Evolutionary conservation across 2,797 vertebrate genomes (phyloP).

Genomic region (Pangasius macronema): DNA sequence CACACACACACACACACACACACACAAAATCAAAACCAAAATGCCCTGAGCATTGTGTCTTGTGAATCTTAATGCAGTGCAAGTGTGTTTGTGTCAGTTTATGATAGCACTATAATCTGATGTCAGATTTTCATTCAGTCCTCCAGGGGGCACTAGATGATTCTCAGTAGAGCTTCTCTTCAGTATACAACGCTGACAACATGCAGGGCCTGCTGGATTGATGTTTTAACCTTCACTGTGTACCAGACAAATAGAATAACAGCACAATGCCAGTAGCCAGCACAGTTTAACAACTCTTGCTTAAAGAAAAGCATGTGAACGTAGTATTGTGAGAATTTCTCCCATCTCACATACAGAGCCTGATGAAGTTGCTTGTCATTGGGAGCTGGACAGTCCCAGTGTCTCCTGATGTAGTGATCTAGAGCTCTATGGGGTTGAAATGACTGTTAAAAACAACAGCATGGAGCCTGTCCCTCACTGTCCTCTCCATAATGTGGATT

Average conservation of each 20-base stretch:
- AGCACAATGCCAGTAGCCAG: neutral
- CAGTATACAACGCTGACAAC: neutral
- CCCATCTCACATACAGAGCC: neutral
- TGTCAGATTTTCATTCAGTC: neutral
- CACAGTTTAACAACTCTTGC: neutral
- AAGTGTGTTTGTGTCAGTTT: neutral
- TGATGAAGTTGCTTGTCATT: neutral
- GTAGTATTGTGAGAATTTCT: neutral
- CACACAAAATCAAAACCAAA: neutral
- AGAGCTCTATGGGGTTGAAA: neutral
- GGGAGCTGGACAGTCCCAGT: neutral
- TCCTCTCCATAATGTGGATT: neutral
- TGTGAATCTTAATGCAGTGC: neutral
- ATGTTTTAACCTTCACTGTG: neutral
- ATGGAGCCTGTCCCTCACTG: neutral
- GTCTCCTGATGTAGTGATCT: neutral
- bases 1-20: neutral
- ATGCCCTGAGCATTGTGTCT: neutral
- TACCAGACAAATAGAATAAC: neutral
- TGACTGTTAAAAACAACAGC: neutral
- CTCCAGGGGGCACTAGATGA: constrained; percentile 9
- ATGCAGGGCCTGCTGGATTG: neutral
- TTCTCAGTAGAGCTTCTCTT: neutral
- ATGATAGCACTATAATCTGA: neutral
- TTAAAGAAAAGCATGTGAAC: neutral